phyloP scores from a whole-genome alignment of 2,113 vertebrate genomes.

The Gymnocephalus cernua region DNA sequence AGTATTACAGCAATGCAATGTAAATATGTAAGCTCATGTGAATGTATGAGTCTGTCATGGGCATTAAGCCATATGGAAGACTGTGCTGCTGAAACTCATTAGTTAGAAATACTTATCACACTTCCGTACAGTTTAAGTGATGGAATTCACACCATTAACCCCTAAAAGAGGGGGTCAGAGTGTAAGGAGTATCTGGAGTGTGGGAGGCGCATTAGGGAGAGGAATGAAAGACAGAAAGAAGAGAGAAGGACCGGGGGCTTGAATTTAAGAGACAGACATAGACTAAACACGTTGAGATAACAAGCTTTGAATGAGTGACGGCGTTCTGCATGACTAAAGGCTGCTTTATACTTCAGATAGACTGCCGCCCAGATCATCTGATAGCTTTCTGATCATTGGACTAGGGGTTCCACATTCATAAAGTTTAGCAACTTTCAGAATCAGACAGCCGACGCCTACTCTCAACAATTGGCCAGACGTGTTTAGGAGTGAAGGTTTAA shows the following conservation, averaged over 20 bases:
- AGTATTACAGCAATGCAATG: conserved; percentile 39
- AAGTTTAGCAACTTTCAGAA: conserved; percentile 2
- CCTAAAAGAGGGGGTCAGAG: conserved; percentile 36
- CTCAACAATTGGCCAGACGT: not conserved
- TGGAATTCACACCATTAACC: conserved; percentile 54
- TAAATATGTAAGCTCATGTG: conserved; percentile 3
- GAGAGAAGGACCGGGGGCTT: conserved; percentile 35
- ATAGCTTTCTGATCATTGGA: conserved; percentile 21
- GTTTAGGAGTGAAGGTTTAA: not conserved
- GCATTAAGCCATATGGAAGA: conserved; percentile 7
- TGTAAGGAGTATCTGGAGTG: conserved; percentile 22
- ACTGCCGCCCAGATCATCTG: conserved; percentile 47
- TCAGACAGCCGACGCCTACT: not conserved
- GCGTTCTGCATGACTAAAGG: conserved; percentile 52
- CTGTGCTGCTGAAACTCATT: conserved; percentile 33
- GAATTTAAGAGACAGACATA: conserved; percentile 64
- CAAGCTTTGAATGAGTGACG: conserved; percentile 32
- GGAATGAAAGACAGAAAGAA: conserved; percentile 40
- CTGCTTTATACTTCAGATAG: conserved; percentile 25
- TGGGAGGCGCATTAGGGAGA: conserved; percentile 39
- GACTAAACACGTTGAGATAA: conserved; percentile 80
- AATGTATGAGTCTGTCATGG: not conserved
- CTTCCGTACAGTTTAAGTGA: conserved; percentile 25
- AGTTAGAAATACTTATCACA: conserved; percentile 37
- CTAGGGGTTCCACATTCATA: not conserved